These are phyloP conservation scores for Busseola fusca DNA, from an alignment of 2,888 invertebrate genomes.

Conservation along the genomic window DNA sequence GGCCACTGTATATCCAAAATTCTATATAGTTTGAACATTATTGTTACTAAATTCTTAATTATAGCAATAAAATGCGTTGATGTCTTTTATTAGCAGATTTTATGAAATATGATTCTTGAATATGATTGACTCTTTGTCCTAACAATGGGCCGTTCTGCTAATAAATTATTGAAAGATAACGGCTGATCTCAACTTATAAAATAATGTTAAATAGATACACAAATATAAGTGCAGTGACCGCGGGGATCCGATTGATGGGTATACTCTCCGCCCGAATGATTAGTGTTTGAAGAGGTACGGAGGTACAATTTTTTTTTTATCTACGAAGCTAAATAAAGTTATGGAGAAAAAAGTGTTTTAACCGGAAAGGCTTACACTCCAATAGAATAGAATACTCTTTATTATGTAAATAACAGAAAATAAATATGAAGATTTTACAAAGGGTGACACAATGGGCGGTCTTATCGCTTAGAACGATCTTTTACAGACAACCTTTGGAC, in stretches of 20 bases:
- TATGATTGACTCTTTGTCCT: not conserved
- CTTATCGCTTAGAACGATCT: too few species aligned
- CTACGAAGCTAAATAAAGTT: not conserved
- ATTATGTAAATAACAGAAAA: too few species aligned
- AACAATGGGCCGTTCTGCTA: not conserved
- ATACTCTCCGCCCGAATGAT: not conserved
- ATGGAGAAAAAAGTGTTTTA: not conserved
- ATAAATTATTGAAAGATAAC: not conserved
- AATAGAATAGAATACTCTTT: too few species aligned
- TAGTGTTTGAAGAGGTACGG: not conserved
- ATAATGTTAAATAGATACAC: not conserved
- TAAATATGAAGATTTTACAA: too few species aligned
- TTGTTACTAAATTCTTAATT: not conserved
- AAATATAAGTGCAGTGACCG: not conserved
- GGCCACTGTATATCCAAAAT: not conserved
- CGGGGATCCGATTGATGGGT: not conserved
- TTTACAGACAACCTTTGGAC: too few species aligned
- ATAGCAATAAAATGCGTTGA: slow-evolving; percentile 18
- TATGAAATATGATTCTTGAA: slow-evolving; percentile 1
- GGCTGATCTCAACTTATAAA: not conserved
- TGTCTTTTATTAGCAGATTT: slow-evolving; percentile 14
- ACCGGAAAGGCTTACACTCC: not conserved
- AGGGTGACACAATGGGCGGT: too few species aligned
- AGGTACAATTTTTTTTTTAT: not conserved
- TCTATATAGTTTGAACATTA: not conserved